Evolutionary conservation across 2,113 vertebrate species (phyloP).

Genomic region (Phaetusa simplex): DNA sequence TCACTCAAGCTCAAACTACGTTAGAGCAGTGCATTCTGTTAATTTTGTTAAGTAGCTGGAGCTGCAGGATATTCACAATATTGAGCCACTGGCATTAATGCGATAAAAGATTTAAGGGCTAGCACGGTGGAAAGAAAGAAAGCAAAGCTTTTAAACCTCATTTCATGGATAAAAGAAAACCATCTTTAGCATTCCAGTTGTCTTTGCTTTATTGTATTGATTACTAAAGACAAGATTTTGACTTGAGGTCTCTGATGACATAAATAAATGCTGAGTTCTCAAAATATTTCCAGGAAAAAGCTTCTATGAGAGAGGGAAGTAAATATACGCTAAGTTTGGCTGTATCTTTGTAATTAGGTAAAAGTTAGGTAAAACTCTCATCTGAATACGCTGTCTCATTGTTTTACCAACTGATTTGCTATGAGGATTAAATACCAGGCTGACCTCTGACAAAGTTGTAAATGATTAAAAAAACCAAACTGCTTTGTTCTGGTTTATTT

Average conservation of each 20-base stretch:
- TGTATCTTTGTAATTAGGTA: neutral
- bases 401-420: neutral
- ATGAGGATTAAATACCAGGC: neutral
- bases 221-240: neutral
- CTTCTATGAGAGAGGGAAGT: neutral
- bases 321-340: neutral
- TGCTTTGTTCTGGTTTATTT: neutral
- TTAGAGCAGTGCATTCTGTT: neutral
- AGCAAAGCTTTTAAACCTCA: slow-evolving; percentile 20
- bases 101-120: neutral
- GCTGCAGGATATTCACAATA: slow-evolving; percentile 9
- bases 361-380: neutral
- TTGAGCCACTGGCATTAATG: neutral
- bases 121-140: neutral
- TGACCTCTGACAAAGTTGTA: neutral
- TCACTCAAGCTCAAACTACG: neutral
- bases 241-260: neutral
- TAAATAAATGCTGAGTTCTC: neutral
- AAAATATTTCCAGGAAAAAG: neutral
- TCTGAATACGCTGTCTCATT: neutral
- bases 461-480: neutral
- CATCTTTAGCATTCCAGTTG: neutral
- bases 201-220: neutral
- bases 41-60: neutral
- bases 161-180: neutral